Evolutionary conservation across 2,797 vertebrate species (phyloP), one percentile per base, ranked within the genome.

Genomic region (Notolabrus celidotus): DNA sequence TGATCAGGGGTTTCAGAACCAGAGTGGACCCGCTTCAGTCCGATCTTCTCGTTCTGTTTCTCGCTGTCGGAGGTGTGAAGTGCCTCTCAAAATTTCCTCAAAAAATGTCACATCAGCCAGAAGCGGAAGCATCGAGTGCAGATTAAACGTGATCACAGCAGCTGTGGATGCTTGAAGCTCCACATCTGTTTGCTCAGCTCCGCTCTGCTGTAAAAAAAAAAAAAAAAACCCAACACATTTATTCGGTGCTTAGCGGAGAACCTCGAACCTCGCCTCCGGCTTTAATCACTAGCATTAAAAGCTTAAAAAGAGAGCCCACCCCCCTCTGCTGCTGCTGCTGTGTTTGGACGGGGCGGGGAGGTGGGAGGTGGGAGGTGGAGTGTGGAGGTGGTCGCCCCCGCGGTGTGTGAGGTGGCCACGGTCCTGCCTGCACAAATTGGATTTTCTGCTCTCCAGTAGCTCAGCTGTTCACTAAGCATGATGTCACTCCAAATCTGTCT

Each of bases 261-360:
- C 76, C 82, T 86, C 46, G 7, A 71, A 61, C 70, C 17, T 75
- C 31, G 71, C 73, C 67, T 27, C 42, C 4, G 49, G 62, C 62
- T 85, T 76, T 85, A 79, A 83, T 88, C 84, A 82, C 71, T 29
- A 50, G 70, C 70, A 85, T 86, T 88, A 88, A 83, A 74, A 63
- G 84, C 84, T 83, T 74, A 57, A 79, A 74, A 64, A 43, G 56
- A 52, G 57, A 64, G 29, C 43, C 25, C 56, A 65, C 38, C 50
- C 56, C 19, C 7, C 36, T 56, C 50, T 33, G 49, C 34, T 3
- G 2, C 68, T 31, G 25, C 68, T 31, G 25, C 56, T 41, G 67
- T 55, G 57, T 68, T 39, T 56, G 33, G 42, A 60, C 7, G 4
- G 49, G 25, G 39, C 22, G 73, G 39, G 22, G n/a, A n/a, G n/a